phyloP scores from a whole-genome alignment of 92 coral and sea anemone species.

The Umimayanthus kanabou region DNA sequence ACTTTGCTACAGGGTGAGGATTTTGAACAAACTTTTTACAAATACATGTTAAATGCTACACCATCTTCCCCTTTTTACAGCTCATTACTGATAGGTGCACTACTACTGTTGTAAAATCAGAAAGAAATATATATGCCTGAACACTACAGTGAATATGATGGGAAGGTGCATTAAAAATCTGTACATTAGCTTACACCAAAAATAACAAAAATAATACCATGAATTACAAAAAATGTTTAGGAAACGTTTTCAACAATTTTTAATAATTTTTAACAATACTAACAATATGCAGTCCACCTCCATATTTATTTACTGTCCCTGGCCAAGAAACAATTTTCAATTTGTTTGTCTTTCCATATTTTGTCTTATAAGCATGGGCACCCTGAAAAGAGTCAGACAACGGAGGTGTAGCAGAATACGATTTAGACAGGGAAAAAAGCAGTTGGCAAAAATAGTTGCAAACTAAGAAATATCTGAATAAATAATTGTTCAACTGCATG shows the following conservation, averaged over 20 bases:
- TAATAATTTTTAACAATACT: neutral
- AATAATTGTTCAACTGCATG: neutral
- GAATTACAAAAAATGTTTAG: neutral
- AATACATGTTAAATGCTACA: too few relatives aligned
- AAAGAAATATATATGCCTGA: too few relatives aligned
- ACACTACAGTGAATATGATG: too few relatives aligned
- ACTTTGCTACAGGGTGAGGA: too few relatives aligned
- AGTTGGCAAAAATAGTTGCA: neutral
- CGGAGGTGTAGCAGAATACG: neutral
- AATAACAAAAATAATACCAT: neutral
- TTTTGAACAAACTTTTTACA: too few relatives aligned
- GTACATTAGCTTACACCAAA: too few relatives aligned
- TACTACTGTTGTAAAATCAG: too few relatives aligned
- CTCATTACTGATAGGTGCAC: too few relatives aligned
- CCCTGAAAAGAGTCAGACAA: neutral
- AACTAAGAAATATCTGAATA: neutral
- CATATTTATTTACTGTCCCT: neutral
- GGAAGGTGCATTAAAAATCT: too few relatives aligned
- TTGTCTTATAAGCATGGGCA: slow-evolving; percentile 2
- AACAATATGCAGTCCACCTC: neutral
- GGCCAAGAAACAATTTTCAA: neutral
- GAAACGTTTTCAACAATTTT: neutral
- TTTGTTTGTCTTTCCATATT: neutral
- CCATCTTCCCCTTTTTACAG: too few relatives aligned
- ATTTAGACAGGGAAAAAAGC: too few relatives aligned